Percentiles rank a stretch among this genome's conserved stretches.
Conservation (phyloP, 2,797 vertebrate genomes). For the Zalophus californianus region DNA sequence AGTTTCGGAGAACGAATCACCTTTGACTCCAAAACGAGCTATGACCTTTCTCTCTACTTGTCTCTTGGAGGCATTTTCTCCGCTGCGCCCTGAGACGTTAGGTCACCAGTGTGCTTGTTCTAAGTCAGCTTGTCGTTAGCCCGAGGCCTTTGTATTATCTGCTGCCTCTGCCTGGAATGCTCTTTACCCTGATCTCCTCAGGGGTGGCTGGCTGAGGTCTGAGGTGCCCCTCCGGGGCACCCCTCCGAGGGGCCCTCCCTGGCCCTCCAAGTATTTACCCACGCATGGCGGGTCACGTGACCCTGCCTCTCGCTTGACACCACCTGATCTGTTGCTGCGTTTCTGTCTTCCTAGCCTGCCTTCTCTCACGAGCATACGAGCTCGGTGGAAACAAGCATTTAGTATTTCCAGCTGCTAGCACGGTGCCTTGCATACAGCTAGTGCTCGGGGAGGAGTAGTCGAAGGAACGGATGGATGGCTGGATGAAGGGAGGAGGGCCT, state of each 20-base stretch:
- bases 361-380: not conserved
- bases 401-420: not conserved
- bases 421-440: not conserved
- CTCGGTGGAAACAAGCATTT: not conserved
- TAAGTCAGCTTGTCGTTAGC: not conserved
- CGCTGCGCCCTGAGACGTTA: not conserved
- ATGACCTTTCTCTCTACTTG: not conserved
- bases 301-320: not conserved
- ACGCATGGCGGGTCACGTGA: not conserved
- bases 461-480: not conserved
- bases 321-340: not conserved
- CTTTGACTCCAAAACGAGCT: slow-evolving; percentile 30
- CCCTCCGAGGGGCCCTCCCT: not conserved
- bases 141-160: not conserved
- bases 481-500: not conserved
- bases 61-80: not conserved
- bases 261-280: not conserved
- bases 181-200: not conserved
- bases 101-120: not conserved
- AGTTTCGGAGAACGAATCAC: not conserved
- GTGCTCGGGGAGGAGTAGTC: not conserved
- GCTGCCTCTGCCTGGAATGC: not conserved
- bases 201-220: not conserved
- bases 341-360: not conserved
- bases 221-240: not conserved